Evolutionary conservation across 2,888 invertebrate species (phyloP), one percentile per base, ranked within the genome.

Genomic region (Phengaris arion): DNA sequence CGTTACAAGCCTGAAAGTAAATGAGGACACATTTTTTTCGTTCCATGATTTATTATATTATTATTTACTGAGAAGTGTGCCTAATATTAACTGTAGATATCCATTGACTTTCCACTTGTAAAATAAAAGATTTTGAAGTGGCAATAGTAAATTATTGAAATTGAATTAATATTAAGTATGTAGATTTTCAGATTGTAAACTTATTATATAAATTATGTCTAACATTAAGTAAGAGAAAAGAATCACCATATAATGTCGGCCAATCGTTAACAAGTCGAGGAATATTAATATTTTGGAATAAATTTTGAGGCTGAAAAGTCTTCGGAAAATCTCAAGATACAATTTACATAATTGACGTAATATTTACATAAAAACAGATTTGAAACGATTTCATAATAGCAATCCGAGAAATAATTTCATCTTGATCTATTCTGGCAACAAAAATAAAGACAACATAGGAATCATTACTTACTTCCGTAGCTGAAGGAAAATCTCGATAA

Each of bases 401-500:
- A 72, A 52, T 72, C 22, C 52, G 35, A 35, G 54, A 52, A 72
- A 72, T 72, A 72, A 35, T 72, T 72, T 72, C 72, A 35, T 35
- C 72, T 8, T 72, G 52, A 72, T 72, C 72, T 72, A 22, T 54
- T 72, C 9, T 35, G 22, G 52, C 22, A 52, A 72, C 72, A 72
- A 54, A 72, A 72, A 72, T 72, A 52, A 72, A 54, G 54, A 54
- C 72, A 72, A 72, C 54, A 54, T 72, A 54, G 54, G 52, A 13
- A 72, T 52, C 72, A 72, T 72, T 72, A 52, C 35, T 72, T 72
- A 52, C 35, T 52, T 54, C 72, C 72, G 52, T 72, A 54, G 10
- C 54, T 54, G 72, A 72, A 72, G 72, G 72, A 72, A 52, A 72
- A 70, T 72, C 72, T 72, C 52, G 72, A 72, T 72, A 72, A 72